Conservation (phyloP, 2,113 vertebrate genomes). For the Spea bombifrons region DNA sequence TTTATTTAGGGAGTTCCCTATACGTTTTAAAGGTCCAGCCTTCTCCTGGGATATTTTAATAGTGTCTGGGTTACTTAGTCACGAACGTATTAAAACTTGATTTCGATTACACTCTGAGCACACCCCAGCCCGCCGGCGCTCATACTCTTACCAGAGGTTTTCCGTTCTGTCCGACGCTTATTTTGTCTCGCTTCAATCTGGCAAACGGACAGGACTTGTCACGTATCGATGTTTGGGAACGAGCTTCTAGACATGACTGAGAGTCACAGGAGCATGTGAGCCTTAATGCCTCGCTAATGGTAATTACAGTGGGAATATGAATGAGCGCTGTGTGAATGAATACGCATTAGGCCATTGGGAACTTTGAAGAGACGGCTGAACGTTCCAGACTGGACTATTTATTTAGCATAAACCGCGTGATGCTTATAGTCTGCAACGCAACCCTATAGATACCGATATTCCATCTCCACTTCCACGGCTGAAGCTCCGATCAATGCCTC, state of each 20-base stretch:
- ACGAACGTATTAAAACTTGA: background rate
- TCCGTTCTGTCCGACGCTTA: background rate
- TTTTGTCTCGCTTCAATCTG: constrained; percentile 7
- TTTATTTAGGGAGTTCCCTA: no score
- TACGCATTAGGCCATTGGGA: constrained; percentile 1
- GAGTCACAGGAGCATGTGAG: constrained; percentile 22
- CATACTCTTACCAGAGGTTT: background rate
- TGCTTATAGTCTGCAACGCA: background rate
- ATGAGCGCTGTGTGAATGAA: background rate
- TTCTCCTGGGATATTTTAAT: background rate
- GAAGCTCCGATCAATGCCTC: background rate
- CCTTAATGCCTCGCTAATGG: constrained; percentile 20
- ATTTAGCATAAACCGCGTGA: background rate
- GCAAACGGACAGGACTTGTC: constrained; percentile 15
- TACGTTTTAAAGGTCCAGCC: no score
- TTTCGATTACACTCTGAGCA: background rate
- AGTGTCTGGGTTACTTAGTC: background rate
- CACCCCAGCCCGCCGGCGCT: background rate
- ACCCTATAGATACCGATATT: constrained; percentile 3
- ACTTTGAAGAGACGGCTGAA: background rate
- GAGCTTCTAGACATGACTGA: constrained; percentile 34
- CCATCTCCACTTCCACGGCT: background rate
- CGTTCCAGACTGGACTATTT: constrained; percentile 6
- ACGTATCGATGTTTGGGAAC: background rate
- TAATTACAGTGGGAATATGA: constrained; percentile 17